A percentile compares a stretch with the other conserved stretches of the same genome.
phyloP scores from a whole-genome alignment of 2,888 invertebrate species.

The Andrena praecox region DNA sequence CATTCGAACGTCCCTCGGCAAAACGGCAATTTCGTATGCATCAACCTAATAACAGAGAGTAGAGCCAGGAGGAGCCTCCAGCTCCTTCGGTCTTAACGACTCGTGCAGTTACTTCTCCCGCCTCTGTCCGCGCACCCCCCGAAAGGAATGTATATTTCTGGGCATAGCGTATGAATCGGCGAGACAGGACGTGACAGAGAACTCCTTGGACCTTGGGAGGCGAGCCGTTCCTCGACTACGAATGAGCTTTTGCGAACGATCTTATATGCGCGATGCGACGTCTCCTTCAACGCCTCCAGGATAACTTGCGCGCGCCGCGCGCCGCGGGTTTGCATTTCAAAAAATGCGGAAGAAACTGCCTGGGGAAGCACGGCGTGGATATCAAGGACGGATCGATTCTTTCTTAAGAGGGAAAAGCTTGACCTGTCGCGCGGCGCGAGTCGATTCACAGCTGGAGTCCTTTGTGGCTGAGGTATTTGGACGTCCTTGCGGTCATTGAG shows the following conservation, averaged over 20 bases:
- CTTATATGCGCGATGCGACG: slow-evolving; percentile 70
- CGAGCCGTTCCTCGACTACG: slow-evolving; percentile 57
- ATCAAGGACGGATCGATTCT: slow-evolving; percentile 39
- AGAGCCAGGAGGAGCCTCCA: slow-evolving; percentile 23
- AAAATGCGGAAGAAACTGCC: slow-evolving; percentile 63
- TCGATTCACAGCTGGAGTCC: too few relatives aligned
- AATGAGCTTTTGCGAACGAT: slow-evolving; percentile 62
- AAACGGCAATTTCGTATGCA: too few relatives aligned
- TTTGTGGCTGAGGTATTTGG: too few relatives aligned
- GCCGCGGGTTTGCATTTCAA: slow-evolving; percentile 54
- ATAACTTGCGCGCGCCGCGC: slow-evolving; percentile 56
- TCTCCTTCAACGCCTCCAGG: slow-evolving; percentile 70
- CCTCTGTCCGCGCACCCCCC: neutral
- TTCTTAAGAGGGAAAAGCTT: neutral
- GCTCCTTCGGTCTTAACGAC: slow-evolving; percentile 9
- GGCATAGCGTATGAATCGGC: slow-evolving; percentile 34
- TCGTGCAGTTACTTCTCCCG: neutral
- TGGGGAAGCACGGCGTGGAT: slow-evolving; percentile 31
- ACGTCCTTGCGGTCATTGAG: too few relatives aligned
- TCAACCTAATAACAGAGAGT: neutral
- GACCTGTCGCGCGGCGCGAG: neutral
- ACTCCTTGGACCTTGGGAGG: slow-evolving; percentile 62
- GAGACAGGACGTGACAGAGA: slow-evolving; percentile 50
- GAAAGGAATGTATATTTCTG: slow-evolving; percentile 45
- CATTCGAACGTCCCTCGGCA: too few relatives aligned